Conservation (phyloP, 2,113 vertebrate genomes). For the Protobothrops mucrosquamatus region DNA sequence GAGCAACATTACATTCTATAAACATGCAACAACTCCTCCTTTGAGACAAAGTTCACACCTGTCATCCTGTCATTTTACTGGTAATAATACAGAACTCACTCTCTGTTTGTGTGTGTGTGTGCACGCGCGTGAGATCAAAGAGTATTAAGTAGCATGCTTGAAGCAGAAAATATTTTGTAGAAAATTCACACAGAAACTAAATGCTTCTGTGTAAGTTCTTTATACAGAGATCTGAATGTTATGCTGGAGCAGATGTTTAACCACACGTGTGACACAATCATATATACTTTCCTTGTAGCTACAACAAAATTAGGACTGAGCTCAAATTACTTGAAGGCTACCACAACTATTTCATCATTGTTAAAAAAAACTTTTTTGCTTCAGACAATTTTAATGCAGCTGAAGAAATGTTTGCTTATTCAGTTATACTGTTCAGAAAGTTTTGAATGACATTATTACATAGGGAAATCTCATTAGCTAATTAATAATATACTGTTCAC, state of each 20-base stretch:
- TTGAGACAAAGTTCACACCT: not conserved
- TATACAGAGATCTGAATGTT: slow-evolving; percentile 16
- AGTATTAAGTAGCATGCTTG: slow-evolving; percentile 24
- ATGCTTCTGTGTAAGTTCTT: slow-evolving; percentile 11
- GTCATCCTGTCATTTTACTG: not conserved
- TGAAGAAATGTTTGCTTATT: not conserved
- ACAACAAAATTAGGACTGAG: slow-evolving; percentile 11
- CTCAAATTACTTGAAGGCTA: slow-evolving; percentile 19
- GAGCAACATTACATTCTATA: not conserved
- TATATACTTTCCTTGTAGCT: slow-evolving; percentile 9
- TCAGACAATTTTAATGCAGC: not conserved
- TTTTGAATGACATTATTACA: not conserved
- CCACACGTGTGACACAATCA: not conserved
- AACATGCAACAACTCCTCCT: not conserved
- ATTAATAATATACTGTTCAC: not conserved
- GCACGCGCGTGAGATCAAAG: slow-evolving; percentile 6
- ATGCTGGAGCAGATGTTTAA: not conserved
- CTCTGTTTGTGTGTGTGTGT: not conserved
- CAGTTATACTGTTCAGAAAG: not conserved
- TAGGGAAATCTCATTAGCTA: not conserved
- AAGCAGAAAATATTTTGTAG: slow-evolving; percentile 32
- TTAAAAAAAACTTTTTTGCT: not conserved
- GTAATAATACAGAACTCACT: not conserved
- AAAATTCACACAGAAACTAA: slow-evolving; percentile 25
- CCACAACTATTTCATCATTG: not conserved